A percentile compares a stretch with the other conserved stretches of the same genome.
These are phyloP conservation scores for Brachypteracias leptosomus DNA, from an alignment of 2,113 vertebrate species.

Conservation along the genomic window DNA sequence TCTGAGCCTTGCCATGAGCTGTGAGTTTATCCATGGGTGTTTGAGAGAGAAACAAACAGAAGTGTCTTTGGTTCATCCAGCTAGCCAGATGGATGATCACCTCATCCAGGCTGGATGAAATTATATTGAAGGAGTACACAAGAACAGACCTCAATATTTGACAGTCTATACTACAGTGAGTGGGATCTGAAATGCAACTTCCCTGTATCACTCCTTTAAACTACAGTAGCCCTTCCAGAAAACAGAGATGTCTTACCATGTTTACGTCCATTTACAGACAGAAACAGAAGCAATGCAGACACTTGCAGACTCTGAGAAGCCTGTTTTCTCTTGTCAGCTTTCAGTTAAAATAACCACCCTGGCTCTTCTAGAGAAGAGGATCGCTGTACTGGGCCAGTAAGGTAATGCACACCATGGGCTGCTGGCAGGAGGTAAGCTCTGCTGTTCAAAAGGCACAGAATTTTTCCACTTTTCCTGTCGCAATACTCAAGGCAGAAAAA, in stretches of 20 bases:
- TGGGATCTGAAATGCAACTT: neutral
- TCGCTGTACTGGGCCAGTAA: fast-evolving
- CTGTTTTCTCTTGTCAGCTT: neutral
- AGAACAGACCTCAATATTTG: neutral
- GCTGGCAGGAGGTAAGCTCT: neutral
- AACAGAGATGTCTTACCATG: neutral
- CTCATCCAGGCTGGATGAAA: neutral
- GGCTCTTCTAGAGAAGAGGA: neutral
- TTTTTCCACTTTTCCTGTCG: neutral
- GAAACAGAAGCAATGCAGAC: neutral
- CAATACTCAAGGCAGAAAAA: neutral
- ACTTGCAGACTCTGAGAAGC: neutral
- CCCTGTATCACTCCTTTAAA: neutral
- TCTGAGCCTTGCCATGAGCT: neutral
- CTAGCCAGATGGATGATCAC: neutral
- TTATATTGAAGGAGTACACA: neutral
- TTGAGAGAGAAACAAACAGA: neutral
- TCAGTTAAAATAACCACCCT: neutral
- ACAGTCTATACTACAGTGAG: neutral
- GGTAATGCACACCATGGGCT: neutral
- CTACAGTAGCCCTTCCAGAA: neutral
- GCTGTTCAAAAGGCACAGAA: neutral
- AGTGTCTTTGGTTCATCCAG: neutral
- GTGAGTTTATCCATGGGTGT: neutral
- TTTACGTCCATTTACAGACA: neutral